These are phyloP conservation scores for Alexandromys fortis DNA, from an alignment of 2,113 vertebrate species.

Conservation along the genomic window DNA sequence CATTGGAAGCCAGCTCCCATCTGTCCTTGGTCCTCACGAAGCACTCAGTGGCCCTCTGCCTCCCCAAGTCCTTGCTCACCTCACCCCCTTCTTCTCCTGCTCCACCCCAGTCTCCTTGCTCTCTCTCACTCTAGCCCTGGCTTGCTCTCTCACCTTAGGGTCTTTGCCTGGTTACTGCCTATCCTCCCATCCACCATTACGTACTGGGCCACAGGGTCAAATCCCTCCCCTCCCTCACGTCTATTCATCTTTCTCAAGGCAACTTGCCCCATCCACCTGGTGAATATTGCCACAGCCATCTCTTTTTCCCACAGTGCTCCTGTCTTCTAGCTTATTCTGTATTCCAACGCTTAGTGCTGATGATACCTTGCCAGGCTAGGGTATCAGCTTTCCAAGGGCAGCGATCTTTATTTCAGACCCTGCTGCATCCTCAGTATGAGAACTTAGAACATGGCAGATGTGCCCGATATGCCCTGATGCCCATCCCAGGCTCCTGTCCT, in stretches of 20 bases:
- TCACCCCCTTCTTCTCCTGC: background rate
- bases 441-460: background rate
- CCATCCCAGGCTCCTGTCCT: background rate
- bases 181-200: background rate
- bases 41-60: background rate
- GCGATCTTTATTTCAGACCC: background rate
- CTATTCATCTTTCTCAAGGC: background rate
- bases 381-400: background rate
- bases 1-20: rapidly evolving
- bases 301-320: background rate
- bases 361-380: background rate
- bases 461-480: background rate
- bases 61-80: background rate
- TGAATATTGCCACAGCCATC: background rate
- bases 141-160: background rate
- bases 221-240: background rate
- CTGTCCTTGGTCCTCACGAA: background rate
- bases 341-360: background rate
- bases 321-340: too few relatives aligned
- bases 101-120: background rate
- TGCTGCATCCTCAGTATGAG: background rate
- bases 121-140: background rate
- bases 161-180: background rate
- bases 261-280: background rate
- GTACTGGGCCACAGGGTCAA: background rate